phyloP scores from a whole-genome alignment of 2,113 vertebrate species.

The Danio rerio region DNA sequence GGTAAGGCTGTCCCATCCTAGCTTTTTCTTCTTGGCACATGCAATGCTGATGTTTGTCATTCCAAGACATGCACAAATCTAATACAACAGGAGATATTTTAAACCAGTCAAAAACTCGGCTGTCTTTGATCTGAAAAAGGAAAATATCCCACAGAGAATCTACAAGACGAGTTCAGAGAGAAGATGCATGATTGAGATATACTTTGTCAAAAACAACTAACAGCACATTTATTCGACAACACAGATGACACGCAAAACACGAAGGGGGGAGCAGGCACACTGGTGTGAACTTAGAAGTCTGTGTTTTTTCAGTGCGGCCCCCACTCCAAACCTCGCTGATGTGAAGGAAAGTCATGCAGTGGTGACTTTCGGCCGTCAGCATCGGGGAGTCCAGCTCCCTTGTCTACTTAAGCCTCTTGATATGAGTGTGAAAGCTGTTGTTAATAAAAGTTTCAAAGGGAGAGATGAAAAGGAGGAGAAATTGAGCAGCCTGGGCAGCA shows the following conservation, averaged over 20 bases:
- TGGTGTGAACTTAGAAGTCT: constrained; percentile 56
- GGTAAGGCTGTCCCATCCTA: constrained; percentile 18
- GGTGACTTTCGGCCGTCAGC: constrained; percentile 55
- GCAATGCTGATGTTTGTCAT: constrained; percentile 5
- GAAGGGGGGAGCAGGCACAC: constrained; percentile 51
- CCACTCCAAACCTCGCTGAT: constrained; percentile 52
- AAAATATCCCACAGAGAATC: constrained; percentile 3
- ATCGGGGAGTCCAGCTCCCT: constrained; percentile 57
- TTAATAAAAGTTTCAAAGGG: constrained; percentile 77
- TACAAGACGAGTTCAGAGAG: constrained; percentile 23
- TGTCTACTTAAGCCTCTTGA: constrained; percentile 62
- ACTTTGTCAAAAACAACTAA: constrained; percentile 33
- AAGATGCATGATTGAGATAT: constrained; percentile 48
- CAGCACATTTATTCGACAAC: constrained; percentile 40
- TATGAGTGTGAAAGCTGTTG: constrained; percentile 73
- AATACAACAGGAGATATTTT: not conserved
- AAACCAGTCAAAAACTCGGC: not conserved
- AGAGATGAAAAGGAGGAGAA: constrained; percentile 72
- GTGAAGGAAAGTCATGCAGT: constrained; percentile 53
- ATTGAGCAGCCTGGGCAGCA: constrained; percentile 66
- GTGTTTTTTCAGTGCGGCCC: constrained; percentile 57
- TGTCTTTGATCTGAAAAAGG: constrained; percentile 36
- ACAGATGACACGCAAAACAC: constrained; percentile 51
- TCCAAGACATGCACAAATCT: not conserved
- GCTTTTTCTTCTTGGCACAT: constrained; percentile 35